Evolutionary conservation across 2,888 invertebrate species (phyloP), one percentile per base, ranked within the genome.

Genomic region (Lochmaea capreae): DNA sequence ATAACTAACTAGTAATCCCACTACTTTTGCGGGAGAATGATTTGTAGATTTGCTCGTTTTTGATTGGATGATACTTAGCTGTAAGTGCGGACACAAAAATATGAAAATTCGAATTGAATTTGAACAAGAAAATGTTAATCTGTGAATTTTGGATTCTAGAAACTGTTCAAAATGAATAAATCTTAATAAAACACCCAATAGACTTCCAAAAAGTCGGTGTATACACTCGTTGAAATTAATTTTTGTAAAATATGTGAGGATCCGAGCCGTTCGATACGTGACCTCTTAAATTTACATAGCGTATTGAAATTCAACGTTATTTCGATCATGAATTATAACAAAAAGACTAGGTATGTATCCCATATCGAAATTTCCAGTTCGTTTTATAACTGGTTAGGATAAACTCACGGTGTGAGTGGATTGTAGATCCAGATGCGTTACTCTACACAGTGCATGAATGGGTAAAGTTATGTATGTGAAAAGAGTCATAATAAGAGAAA

Each of bases 221-320:
- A 16, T 54, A 3, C 18, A n/a, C n/a, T 54, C 52, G 8, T 9
- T 9, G 18, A 18, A 18, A 18, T 54, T 16, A 18, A 54, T 54
- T 54, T 18, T 16, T 9, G 54, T 10, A 2, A 10, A 54, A 16
- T 10, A 16, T 16, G 11, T 18, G 10, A 16, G 16, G 18, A 54
- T 54, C 18, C 10, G n/a, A 59, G 10, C 12, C 33, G 33, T 59
- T 59, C 33, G 59, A 59, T 59, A 59, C 12, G 16, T 59, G 14
- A n/a, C 59, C 59, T 54, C 18, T 2, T 54, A 54, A 59, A 59
- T 59, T 59, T 59, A 33, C 59, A 14, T 59, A 59, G 33, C n/a
- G 59, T 1, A 59, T 59, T 59, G 59, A 33, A 59, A 59, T 59
- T 59, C 33, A 16, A 26, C 26, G 26, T 59, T 59, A 59, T 59